phyloP scores from a whole-genome alignment of 2,113 vertebrate genomes.

The Gymnorhina tibicen region DNA sequence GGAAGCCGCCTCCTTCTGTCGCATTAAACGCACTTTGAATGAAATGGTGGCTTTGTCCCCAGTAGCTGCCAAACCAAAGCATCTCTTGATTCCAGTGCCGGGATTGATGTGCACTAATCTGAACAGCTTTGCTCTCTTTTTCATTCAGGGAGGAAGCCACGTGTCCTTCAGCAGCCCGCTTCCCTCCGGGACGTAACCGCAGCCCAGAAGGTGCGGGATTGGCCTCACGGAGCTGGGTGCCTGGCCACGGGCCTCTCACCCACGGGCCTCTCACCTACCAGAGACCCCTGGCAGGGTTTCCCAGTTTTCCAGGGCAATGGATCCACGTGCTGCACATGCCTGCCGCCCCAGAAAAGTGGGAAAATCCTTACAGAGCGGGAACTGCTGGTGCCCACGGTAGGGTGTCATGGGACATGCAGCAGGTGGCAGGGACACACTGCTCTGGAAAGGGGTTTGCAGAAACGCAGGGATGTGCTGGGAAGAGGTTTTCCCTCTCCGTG shows the following conservation, averaged over 20 bases:
- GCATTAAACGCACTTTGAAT: neutral
- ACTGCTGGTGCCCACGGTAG: fast-evolving
- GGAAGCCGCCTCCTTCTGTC: neutral
- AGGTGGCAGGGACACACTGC: neutral
- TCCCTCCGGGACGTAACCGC: neutral
- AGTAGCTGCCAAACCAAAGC: neutral
- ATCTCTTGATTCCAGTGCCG: neutral
- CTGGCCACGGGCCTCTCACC: neutral
- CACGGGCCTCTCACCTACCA: neutral
- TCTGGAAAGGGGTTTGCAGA: neutral
- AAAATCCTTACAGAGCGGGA: neutral
- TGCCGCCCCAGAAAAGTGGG: neutral
- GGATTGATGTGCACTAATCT: neutral
- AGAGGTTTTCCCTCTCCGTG: neutral
- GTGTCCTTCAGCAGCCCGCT: neutral
- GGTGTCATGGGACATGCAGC: neutral
- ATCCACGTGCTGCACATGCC: fast-evolving
- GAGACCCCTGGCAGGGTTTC: neutral
- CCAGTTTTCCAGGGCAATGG: neutral
- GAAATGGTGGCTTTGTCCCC: neutral
- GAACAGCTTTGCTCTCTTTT: neutral
- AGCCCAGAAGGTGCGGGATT: neutral
- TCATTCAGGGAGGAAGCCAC: neutral
- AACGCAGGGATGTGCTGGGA: neutral
- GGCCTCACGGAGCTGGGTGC: fast-evolving